These are phyloP conservation scores for Mus pahari DNA, from an alignment of 2,113 vertebrate genomes.

Conservation along the genomic window DNA sequence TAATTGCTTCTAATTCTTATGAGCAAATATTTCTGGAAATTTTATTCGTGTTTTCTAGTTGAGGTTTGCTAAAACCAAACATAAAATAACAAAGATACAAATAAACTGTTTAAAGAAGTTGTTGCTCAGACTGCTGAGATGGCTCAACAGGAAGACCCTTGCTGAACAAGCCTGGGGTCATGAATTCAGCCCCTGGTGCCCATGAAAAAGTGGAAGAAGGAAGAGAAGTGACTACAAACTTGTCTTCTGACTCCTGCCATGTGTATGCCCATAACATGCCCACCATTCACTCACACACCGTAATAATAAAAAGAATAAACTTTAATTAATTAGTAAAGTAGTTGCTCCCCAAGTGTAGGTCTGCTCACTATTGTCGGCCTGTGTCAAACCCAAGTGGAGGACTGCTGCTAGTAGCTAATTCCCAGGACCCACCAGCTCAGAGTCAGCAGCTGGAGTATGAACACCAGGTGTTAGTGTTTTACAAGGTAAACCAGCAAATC, in stretches of 20 bases:
- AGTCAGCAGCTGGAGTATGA: background rate
- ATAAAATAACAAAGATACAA: background rate
- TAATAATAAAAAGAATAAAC: background rate
- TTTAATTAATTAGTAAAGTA: background rate
- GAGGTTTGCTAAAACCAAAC: background rate
- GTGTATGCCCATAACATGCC: no score
- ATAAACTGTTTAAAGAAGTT: constrained; percentile 22
- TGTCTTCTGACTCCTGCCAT: background rate
- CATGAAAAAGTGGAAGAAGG: background rate
- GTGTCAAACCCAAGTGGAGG: background rate
- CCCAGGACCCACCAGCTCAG: background rate
- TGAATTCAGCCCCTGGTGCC: background rate
- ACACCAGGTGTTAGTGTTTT: background rate
- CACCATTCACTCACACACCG: background rate
- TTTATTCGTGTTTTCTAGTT: background rate
- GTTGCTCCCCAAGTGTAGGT: background rate
- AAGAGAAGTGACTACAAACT: background rate
- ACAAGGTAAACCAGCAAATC: background rate
- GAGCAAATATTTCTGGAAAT: background rate
- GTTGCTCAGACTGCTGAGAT: background rate
- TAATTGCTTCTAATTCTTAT: background rate
- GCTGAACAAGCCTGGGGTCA: background rate
- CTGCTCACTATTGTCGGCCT: background rate
- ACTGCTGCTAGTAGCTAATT: background rate
- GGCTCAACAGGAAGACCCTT: background rate